Percentiles rank a stretch among this genome's conserved stretches.
phyloP scores from a whole-genome alignment of 30 jellyfish, hydroid and myxozoan genomes.

The Hydractinia echinata region DNA sequence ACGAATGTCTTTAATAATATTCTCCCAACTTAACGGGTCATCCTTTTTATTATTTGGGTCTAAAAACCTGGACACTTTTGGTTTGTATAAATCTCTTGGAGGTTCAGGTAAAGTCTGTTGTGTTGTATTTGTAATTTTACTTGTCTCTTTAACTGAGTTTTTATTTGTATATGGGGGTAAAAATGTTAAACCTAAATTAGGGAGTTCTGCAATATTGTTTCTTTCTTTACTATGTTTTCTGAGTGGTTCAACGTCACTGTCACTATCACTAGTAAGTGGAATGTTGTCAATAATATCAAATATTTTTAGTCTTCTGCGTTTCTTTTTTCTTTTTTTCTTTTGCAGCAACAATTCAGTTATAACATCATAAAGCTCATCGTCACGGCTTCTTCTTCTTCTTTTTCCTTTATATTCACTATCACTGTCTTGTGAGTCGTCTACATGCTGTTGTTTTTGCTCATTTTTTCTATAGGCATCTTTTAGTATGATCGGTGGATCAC shows the following conservation, averaged over 20 bases:
- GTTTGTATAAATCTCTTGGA: neutral
- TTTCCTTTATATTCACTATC: neutral
- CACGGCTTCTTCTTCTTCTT: neutral
- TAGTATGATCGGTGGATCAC: too few species aligned
- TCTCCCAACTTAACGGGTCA: slow-evolving; percentile 32
- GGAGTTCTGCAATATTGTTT: neutral
- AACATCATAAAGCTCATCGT: slow-evolving; percentile 26
- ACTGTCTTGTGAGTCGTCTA: neutral
- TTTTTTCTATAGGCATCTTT: too few species aligned
- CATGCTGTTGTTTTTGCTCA: too few species aligned
- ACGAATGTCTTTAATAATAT: slow-evolving; percentile 10
- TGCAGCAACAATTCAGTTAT: neutral
- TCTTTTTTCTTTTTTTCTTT: neutral
- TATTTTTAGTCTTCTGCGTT: slow-evolving; percentile 2
- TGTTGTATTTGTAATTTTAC: neutral
- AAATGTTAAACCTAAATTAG: neutral
- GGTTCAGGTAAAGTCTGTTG: neutral
- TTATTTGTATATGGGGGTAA: neutral
- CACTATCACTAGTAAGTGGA: slow-evolving; percentile 28
- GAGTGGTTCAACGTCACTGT: neutral
- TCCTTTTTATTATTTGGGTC: slow-evolving; percentile 1
- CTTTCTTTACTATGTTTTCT: slow-evolving; percentile 1
- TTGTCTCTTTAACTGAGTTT: neutral
- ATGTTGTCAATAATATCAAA: slow-evolving; percentile 30
- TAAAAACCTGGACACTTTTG: slow-evolving; percentile 7